phyloP scores from a whole-genome alignment of 2,888 invertebrate species.

The Cerceris ruficornis region DNA sequence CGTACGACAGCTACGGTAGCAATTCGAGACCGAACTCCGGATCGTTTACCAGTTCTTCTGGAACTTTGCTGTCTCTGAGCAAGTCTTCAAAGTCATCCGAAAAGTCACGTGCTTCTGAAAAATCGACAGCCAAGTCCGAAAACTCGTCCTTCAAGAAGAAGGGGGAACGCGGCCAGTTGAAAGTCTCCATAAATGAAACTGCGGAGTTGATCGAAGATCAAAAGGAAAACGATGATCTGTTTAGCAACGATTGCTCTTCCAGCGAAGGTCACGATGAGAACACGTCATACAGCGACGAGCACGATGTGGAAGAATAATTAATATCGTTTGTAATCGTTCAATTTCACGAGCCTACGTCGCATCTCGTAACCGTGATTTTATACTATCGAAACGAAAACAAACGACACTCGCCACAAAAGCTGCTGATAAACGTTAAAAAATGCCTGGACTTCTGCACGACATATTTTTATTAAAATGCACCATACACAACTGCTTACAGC shows the following conservation, averaged over 20 bases:
- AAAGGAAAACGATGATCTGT: slow-evolving; percentile 49
- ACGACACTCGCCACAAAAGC: background rate
- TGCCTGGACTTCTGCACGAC: too few relatives aligned
- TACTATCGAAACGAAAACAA: background rate
- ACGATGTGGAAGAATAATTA: slow-evolving; percentile 15
- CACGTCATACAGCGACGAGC: slow-evolving; percentile 12
- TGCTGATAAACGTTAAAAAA: too few relatives aligned
- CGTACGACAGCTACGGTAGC: slow-evolving; percentile 69
- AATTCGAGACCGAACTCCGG: slow-evolving; percentile 74
- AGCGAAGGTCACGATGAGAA: slow-evolving; percentile 33
- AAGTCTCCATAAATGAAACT: slow-evolving; percentile 82
- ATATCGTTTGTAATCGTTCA: background rate
- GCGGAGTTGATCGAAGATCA: slow-evolving; percentile 80
- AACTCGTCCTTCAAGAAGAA: slow-evolving; percentile 74
- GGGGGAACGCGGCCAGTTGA: slow-evolving; percentile 75
- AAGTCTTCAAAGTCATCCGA: slow-evolving; percentile 71
- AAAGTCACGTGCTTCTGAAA: slow-evolving; percentile 63
- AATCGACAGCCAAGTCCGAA: slow-evolving; percentile 65
- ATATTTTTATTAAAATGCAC: background rate
- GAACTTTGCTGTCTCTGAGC: slow-evolving; percentile 63
- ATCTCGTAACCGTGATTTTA: background rate
- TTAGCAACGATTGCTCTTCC: slow-evolving; percentile 44
- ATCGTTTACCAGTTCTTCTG: slow-evolving; percentile 73
- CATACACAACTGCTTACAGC: background rate
- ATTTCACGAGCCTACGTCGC: too few relatives aligned